A percentile compares a stretch with the other conserved stretches of the same genome.
Evolutionary conservation across 2,797 vertebrate genomes (phyloP).

Genomic region (Syngnathus acus): DNA sequence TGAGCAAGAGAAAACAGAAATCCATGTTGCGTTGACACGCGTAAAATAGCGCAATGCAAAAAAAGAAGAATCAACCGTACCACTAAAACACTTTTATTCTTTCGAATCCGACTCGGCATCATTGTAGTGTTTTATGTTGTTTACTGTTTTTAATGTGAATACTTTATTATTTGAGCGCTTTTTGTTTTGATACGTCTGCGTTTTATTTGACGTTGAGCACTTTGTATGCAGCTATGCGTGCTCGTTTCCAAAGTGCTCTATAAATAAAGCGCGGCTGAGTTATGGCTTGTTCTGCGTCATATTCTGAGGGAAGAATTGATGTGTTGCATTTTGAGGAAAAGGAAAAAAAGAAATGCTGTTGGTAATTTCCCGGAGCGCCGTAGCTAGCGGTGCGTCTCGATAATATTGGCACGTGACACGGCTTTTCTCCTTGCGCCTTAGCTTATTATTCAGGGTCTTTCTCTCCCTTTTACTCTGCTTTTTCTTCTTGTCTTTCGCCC

Average conservation of each 20-base stretch:
- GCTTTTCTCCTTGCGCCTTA: slow-evolving; percentile 15
- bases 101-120: no score
- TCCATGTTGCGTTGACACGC: not conserved
- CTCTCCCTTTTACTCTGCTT: slow-evolving; percentile 15
- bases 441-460: not conserved
- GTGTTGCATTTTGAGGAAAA: not conserved
- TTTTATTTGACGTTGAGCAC: no score
- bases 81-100: no score
- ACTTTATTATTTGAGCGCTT: no score
- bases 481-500: slow-evolving; percentile 14
- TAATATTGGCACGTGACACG: not conserved
- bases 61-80: not conserved
- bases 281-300: not conserved
- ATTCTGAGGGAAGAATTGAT: not conserved
- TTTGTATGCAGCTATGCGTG: no score
- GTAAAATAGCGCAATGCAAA: not conserved
- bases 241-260: no score
- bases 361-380: not conserved
- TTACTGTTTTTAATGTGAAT: no score
- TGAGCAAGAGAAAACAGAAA: not conserved
- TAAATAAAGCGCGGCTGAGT: no score
- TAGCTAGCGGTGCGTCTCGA: not conserved
- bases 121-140: no score
- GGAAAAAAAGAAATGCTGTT: not conserved
- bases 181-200: no score